Percentiles rank a stretch among this genome's conserved stretches.
These are phyloP conservation scores for Brachypterus glaber DNA, from an alignment of 2,888 invertebrate species.

Conservation along the genomic window DNA sequence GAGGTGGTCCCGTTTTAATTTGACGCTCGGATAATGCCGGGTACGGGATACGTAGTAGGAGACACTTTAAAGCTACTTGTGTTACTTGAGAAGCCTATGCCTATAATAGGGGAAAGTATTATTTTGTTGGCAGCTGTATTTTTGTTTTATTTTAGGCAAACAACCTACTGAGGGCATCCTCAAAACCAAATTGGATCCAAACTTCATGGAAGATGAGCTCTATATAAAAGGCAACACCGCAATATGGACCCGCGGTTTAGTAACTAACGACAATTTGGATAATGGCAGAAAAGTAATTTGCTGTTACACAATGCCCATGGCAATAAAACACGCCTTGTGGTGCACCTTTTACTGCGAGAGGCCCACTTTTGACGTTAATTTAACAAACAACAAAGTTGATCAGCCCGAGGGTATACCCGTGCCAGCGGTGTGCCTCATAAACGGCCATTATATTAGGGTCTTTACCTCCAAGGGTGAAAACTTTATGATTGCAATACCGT, in stretches of 20 bases:
- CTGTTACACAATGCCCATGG: slow-evolving; percentile 74
- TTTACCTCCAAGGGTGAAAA: slow-evolving; percentile 75
- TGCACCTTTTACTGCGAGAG: slow-evolving; percentile 54
- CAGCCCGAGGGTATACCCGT: slow-evolving; percentile 46
- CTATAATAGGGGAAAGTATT: too few relatives aligned
- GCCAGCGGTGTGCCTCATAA: slow-evolving; percentile 63
- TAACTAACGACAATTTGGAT: slow-evolving; percentile 44
- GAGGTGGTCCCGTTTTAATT: too few relatives aligned
- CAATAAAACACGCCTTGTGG: slow-evolving; percentile 72
- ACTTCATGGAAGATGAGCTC: slow-evolving; percentile 71
- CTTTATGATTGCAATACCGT: slow-evolving; percentile 70
- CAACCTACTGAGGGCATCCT: background rate
- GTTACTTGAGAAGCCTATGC: too few relatives aligned
- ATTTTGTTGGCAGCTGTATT: too few relatives aligned
- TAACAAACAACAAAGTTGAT: slow-evolving; percentile 40
- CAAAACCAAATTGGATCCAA: slow-evolving; percentile 22
- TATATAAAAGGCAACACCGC: slow-evolving; percentile 79
- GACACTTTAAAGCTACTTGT: too few relatives aligned
- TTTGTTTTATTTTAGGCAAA: too few relatives aligned
- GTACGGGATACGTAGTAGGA: too few relatives aligned
- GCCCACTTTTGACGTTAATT: slow-evolving; percentile 42
- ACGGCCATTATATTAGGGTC: slow-evolving; percentile 65
- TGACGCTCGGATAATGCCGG: too few relatives aligned
- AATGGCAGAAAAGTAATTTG: slow-evolving; percentile 51
- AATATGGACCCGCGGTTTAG: slow-evolving; percentile 63